Evolutionary conservation across 2,797 vertebrate genomes (phyloP).

Genomic region (Tamandua tetradactyla): DNA sequence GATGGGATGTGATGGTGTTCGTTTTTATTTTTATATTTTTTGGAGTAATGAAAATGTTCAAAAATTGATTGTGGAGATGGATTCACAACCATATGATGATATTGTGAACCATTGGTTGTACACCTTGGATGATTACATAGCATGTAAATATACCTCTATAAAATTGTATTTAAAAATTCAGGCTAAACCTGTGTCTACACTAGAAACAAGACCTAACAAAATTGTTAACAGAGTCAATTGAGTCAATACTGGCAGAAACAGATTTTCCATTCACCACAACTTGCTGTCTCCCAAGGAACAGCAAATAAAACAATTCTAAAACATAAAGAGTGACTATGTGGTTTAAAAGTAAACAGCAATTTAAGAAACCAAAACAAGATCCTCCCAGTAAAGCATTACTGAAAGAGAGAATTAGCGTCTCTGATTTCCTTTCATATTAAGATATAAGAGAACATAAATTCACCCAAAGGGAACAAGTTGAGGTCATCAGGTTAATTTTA

Average conservation of each 20-base stretch:
- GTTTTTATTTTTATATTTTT: no score
- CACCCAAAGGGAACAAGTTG: neutral
- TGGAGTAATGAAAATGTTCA: no score
- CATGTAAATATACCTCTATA: no score
- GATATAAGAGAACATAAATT: neutral
- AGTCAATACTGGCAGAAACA: neutral
- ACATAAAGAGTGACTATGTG: neutral
- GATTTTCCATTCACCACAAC: neutral
- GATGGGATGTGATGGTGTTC: no score
- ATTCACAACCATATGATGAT: no score
- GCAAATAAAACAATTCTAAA: neutral
- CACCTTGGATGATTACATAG: no score
- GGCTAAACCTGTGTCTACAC: neutral
- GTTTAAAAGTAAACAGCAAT: neutral
- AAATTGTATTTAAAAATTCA: no score
- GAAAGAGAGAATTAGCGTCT: neutral
- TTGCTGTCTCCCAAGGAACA: neutral
- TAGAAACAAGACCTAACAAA: neutral
- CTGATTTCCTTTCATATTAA: neutral
- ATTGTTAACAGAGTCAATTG: rapidly evolving
- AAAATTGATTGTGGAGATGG: no score
- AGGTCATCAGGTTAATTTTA: neutral
- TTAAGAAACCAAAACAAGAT: neutral
- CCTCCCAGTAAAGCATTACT: neutral
- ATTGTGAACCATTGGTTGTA: no score